These are phyloP conservation scores for Sebastes taczanowskii DNA, from an alignment of 2,797 vertebrate species.

Conservation along the genomic window DNA sequence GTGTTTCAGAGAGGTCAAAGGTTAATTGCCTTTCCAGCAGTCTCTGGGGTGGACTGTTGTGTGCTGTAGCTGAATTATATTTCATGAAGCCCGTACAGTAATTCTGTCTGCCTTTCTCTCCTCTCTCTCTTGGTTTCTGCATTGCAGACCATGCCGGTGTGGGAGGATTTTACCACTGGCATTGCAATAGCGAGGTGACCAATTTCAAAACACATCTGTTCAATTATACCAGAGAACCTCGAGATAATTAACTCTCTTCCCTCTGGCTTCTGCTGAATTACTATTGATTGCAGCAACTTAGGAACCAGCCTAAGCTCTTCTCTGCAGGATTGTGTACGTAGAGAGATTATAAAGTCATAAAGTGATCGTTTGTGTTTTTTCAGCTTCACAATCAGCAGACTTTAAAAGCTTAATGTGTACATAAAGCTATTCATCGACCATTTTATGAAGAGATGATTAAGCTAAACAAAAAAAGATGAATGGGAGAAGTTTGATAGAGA, in stretches of 20 bases:
- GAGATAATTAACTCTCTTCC: conserved; percentile 76
- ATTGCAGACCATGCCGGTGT: conserved; percentile 36
- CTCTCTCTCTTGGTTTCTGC: conserved; percentile 22
- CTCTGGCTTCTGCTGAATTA: conserved; percentile 69
- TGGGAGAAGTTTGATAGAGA: conserved; percentile 12
- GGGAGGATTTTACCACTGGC: conserved; percentile 63
- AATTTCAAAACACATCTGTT: conserved; percentile 78
- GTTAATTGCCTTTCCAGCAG: conserved; percentile 69
- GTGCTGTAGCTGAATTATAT: conserved; percentile 42
- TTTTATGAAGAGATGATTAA: conserved; percentile 22
- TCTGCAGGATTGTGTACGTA: conserved; percentile 41
- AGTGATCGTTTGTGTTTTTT: conserved; percentile 26
- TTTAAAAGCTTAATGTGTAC: conserved; percentile 34
- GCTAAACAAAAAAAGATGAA: conserved; percentile 4
- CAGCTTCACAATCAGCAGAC: conserved; percentile 11
- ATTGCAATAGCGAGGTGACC: conserved; percentile 64
- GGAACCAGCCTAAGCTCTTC: conserved; percentile 47
- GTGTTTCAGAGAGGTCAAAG: conserved; percentile 52
- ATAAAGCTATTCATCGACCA: conserved; percentile 28
- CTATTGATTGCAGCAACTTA: conserved; percentile 65
- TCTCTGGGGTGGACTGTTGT: conserved; percentile 55
- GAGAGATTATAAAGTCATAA: conserved; percentile 64
- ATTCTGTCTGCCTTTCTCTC: conserved; percentile 3
- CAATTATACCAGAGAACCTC: conserved; percentile 75
- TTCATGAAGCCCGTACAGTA: conserved; percentile 27